Evolutionary conservation across 2,797 vertebrate species (phyloP).

Genomic region (Myotis daubentonii): DNA sequence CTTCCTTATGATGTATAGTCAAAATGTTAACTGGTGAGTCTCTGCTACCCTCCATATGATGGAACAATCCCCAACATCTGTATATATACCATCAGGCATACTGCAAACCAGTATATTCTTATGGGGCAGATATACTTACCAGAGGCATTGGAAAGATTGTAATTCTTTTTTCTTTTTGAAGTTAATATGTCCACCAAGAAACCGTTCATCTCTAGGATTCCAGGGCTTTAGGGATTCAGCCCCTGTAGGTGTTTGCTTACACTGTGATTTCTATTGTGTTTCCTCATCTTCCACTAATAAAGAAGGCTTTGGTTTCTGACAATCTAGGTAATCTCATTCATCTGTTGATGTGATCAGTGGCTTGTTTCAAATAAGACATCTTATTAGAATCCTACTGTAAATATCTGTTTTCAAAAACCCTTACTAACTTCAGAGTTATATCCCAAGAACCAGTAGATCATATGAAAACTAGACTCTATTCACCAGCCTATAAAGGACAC

Average conservation of each 20-base stretch:
- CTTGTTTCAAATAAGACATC: conserved; percentile 2
- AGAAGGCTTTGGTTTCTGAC: not conserved
- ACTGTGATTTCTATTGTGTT: not conserved
- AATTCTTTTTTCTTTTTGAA: not conserved
- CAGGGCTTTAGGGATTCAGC: not conserved
- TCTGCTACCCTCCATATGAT: not conserved
- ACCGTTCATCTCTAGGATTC: not conserved
- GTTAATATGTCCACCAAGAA: not conserved
- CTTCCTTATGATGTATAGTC: not conserved
- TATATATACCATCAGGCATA: not conserved
- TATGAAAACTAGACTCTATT: not conserved
- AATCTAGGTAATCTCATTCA: not conserved
- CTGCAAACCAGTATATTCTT: not conserved
- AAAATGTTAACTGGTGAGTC: not conserved
- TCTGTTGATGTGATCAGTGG: not conserved
- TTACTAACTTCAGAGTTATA: not conserved
- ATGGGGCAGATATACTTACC: not conserved
- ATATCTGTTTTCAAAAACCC: not conserved
- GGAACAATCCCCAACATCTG: not conserved
- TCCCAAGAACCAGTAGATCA: not conserved
- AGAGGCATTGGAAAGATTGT: not conserved
- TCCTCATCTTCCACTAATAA: not conserved
- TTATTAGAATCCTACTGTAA: not conserved
- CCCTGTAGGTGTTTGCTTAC: not conserved
- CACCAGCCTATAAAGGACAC: not conserved